Conservation (phyloP, 2,113 vertebrate species). For the Cairina moschata region DNA sequence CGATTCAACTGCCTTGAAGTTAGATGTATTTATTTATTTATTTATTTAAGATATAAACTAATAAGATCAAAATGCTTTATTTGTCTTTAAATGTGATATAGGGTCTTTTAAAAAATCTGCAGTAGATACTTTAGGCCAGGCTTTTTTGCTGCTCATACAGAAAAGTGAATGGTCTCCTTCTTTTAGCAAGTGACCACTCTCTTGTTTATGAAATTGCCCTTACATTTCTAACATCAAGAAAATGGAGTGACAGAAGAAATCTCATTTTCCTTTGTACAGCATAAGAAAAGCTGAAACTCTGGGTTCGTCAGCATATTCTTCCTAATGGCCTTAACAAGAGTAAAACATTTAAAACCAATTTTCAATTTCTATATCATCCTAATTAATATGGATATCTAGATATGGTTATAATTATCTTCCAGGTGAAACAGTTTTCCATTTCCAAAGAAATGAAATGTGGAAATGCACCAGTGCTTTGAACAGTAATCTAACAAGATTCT, state of each 20-base stretch:
- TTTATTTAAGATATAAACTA: background rate
- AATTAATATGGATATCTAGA: background rate
- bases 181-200: background rate
- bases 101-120: background rate
- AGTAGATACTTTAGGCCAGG: background rate
- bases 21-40: background rate
- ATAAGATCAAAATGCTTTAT: background rate
- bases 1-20: background rate
- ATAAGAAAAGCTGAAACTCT: background rate
- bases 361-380: background rate
- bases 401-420: background rate
- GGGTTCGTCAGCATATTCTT: background rate
- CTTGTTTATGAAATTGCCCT: background rate
- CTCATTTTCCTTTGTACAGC: background rate
- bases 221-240: background rate
- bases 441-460: background rate
- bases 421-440: background rate
- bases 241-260: background rate
- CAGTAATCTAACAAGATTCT: background rate
- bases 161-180: background rate
- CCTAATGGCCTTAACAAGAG: background rate
- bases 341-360: conserved; percentile 20
- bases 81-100: background rate
- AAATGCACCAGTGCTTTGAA: background rate
- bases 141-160: background rate